phyloP scores from a whole-genome alignment of 1,140 invertebrate genomes.

The Leptonema lineaticorne region DNA sequence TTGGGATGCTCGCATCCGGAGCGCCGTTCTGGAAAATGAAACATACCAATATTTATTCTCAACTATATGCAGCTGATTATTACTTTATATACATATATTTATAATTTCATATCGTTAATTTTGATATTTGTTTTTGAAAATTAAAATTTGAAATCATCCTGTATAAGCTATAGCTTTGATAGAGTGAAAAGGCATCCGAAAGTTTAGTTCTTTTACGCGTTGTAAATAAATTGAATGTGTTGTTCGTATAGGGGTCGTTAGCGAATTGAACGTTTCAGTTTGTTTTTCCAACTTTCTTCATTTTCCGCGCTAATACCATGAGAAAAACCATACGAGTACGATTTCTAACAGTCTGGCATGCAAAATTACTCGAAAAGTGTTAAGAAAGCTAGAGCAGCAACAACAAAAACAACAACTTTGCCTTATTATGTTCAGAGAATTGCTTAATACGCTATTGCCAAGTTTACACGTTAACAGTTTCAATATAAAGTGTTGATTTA shows the following conservation, averaged over 20 bases:
- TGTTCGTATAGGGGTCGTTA: conserved; percentile 12
- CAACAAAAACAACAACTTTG: too few species aligned
- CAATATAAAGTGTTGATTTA: too few species aligned
- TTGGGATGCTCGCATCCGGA: background rate
- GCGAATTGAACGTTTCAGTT: conserved; percentile 15
- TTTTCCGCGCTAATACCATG: conserved; percentile 19
- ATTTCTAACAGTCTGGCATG: background rate
- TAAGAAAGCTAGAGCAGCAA: background rate
- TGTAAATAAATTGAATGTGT: conserved; percentile 6
- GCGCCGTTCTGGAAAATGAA: background rate
- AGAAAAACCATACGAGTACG: conserved; percentile 13
- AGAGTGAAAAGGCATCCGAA: too few species aligned
- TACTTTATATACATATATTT: background rate
- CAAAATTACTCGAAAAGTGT: background rate
- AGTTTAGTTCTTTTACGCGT: conserved; percentile 11
- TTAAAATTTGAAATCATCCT: conserved; percentile 6
- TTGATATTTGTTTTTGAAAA: background rate
- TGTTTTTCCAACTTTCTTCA: conserved; percentile 26
- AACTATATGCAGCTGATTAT: background rate
- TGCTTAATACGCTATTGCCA: background rate
- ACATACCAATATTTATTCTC: background rate
- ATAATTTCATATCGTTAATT: background rate
- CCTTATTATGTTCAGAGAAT: background rate
- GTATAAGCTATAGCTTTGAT: too few species aligned
- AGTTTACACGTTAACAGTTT: background rate